phyloP scores from a whole-genome alignment of 2,113 vertebrate genomes.

The Marcusenius ussheri region DNA sequence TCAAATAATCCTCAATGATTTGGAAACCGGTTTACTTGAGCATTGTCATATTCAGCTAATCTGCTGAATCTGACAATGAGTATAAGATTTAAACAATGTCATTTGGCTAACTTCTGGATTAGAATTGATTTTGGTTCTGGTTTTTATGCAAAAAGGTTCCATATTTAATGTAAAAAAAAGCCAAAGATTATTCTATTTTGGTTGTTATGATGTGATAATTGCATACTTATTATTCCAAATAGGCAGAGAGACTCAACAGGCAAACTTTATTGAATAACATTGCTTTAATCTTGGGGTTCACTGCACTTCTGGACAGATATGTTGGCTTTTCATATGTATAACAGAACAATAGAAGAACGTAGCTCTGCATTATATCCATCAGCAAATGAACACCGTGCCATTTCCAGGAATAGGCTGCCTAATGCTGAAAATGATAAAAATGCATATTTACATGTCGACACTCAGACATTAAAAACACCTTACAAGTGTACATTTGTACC shows the following conservation, averaged over 20 bases:
- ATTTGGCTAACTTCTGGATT: background rate
- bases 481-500: background rate
- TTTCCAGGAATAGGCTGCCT: background rate
- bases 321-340: background rate
- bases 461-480: background rate
- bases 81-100: background rate
- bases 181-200: background rate
- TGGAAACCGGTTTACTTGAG: background rate
- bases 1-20: background rate
- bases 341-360: background rate
- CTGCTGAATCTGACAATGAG: background rate
- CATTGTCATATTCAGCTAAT: background rate
- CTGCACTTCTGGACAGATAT: background rate
- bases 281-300: background rate
- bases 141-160: background rate
- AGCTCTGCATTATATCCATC: background rate
- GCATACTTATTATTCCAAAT: background rate
- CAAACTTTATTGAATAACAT: constrained; percentile 18
- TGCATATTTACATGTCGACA: constrained; percentile 13
- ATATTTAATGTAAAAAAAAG: background rate
- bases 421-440: background rate
- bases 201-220: background rate
- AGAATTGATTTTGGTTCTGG: background rate
- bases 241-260: background rate
- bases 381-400: background rate